Percentiles rank a stretch among this genome's conserved stretches.
These are phyloP conservation scores for Carcina quercana DNA, from an alignment of 2,888 invertebrate species.

Conservation along the genomic window DNA sequence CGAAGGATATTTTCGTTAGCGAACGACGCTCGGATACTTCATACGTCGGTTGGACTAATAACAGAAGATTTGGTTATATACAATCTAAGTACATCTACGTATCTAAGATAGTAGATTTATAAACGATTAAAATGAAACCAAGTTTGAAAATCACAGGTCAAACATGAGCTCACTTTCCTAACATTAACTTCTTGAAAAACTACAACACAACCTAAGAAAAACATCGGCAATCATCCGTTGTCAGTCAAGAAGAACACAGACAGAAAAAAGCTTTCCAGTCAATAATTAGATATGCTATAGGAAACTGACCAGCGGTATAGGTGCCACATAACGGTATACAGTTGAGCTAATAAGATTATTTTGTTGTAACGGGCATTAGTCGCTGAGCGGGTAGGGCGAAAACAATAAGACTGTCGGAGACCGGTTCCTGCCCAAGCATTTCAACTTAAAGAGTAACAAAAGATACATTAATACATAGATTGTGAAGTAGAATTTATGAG, in stretches of 20 bases:
- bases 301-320: slow-evolving; percentile 38
- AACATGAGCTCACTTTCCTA: no score
- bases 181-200: background rate
- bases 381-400: slow-evolving; percentile 37
- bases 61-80: no score
- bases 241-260: slow-evolving; percentile 15
- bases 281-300: slow-evolving; percentile 34
- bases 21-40: no score
- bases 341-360: slow-evolving; percentile 54
- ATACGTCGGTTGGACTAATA: no score
- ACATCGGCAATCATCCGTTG: slow-evolving; percentile 12
- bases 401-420: slow-evolving; percentile 48
- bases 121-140: background rate
- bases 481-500: no score
- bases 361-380: slow-evolving; percentile 55
- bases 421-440: slow-evolving; percentile 37
- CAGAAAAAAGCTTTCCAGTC: slow-evolving; percentile 17
- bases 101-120: background rate
- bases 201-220: slow-evolving; percentile 7
- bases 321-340: slow-evolving; percentile 44
- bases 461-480: no score
- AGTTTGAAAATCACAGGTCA: no score
- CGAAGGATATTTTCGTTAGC: no score
- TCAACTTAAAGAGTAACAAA: no score
- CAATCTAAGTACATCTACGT: no score